These are phyloP conservation scores for Eristalis pertinax DNA, from an alignment of 2,888 invertebrate species.

Conservation along the genomic window DNA sequence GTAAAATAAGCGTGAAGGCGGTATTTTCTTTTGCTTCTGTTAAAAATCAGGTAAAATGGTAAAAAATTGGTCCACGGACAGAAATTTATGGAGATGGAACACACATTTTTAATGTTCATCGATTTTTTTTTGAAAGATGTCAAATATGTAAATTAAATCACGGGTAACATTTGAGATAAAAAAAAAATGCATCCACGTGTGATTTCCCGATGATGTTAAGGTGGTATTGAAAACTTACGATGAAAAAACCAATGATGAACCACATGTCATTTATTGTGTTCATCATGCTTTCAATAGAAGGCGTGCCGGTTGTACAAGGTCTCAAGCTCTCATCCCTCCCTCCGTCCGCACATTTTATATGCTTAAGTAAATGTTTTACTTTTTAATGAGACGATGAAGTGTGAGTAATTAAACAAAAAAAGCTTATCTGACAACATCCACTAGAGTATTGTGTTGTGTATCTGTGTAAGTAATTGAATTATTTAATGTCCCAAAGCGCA, in stretches of 20 bases:
- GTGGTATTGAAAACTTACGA: too few relatives aligned
- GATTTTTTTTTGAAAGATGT: too few relatives aligned
- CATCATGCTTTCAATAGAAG: not conserved
- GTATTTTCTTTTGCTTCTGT: too few relatives aligned
- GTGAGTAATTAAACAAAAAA: not conserved
- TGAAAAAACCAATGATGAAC: not conserved
- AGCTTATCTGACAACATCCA: not conserved
- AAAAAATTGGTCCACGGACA: too few relatives aligned
- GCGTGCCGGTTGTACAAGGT: not conserved
- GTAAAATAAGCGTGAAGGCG: too few relatives aligned
- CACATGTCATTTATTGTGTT: not conserved
- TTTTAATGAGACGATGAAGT: not conserved
- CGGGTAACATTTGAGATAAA: too few relatives aligned
- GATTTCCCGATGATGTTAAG: too few relatives aligned
- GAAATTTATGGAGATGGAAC: too few relatives aligned
- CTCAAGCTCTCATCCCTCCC: not conserved
- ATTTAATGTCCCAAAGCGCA: not conserved
- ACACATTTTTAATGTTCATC: too few relatives aligned
- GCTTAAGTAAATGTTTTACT: not conserved
- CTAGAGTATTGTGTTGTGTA: not conserved
- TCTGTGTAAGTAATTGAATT: constrained; percentile 1
- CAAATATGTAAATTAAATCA: too few relatives aligned
- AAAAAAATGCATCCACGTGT: too few relatives aligned
- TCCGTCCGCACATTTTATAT: not conserved
- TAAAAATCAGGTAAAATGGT: too few relatives aligned